Percentiles rank a stretch among this genome's conserved stretches.
phyloP scores from a whole-genome alignment of 2,113 vertebrate species.

The Oreocharis arfaki region DNA sequence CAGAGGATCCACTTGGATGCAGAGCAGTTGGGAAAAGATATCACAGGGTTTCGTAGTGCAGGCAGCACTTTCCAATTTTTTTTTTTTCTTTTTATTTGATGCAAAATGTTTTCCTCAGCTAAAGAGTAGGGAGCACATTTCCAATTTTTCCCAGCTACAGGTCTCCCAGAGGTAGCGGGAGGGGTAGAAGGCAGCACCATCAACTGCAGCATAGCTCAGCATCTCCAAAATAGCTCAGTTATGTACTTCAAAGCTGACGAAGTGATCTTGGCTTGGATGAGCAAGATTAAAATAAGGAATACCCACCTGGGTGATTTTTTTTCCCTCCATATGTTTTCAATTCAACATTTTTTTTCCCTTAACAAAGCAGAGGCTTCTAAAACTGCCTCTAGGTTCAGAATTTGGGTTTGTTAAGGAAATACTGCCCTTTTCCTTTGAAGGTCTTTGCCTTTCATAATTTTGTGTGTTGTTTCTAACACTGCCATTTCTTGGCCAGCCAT shows the following conservation, averaged over 20 bases:
- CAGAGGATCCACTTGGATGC: neutral
- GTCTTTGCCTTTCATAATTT: neutral
- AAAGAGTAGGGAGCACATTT: neutral
- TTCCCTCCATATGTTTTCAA: neutral
- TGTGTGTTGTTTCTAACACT: neutral
- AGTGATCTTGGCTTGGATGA: neutral
- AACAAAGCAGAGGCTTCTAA: neutral
- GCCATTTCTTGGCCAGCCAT: neutral
- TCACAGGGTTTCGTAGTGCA: neutral
- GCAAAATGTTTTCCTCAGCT: neutral
- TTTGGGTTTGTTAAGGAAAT: neutral
- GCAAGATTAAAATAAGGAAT: neutral
- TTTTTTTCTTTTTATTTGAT: neutral
- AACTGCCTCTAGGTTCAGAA: neutral
- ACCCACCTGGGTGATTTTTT: neutral
- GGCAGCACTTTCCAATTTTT: neutral
- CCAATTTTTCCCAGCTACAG: neutral
- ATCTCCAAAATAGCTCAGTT: neutral
- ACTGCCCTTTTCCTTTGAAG: neutral
- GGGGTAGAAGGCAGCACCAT: neutral
- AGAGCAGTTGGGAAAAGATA: neutral
- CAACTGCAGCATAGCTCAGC: neutral
- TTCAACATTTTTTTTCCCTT: neutral
- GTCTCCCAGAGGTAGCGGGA: neutral
- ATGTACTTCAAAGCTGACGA: neutral